Conservation (phyloP, 1,140 invertebrate genomes). For the Drosophila kepulauana region DNA sequence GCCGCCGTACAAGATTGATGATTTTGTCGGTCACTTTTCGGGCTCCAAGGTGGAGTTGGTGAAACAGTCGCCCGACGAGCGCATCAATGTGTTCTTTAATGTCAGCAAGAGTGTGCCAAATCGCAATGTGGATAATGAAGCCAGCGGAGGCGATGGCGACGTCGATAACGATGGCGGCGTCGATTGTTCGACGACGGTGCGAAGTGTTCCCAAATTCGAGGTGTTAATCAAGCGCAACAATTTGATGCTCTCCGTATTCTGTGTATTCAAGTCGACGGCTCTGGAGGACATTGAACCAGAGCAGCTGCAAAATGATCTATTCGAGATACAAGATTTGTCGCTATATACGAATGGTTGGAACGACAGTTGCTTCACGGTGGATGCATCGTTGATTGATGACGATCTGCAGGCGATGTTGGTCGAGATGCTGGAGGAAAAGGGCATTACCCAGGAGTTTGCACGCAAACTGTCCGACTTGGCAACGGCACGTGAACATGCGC, state of each 20-base stretch:
- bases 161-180: too few relatives aligned
- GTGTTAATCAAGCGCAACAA: constrained; percentile 39
- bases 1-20: constrained; percentile 35
- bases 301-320: constrained; percentile 16
- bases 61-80: constrained; percentile 16
- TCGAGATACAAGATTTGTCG: constrained; percentile 35
- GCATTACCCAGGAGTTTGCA: constrained; percentile 44
- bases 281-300: constrained; percentile 18
- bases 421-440: constrained; percentile 38
- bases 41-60: constrained; percentile 35
- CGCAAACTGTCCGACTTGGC: constrained; percentile 49
- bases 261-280: constrained; percentile 28
- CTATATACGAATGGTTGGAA: constrained; percentile 33
- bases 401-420: constrained; percentile 19
- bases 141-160: neutral
- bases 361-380: constrained; percentile 32
- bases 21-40: constrained; percentile 15
- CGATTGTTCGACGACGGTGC: constrained; percentile 5
- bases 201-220: constrained; percentile 46
- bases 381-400: constrained; percentile 32
- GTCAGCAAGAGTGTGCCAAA: constrained; percentile 41
- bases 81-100: constrained; percentile 39
- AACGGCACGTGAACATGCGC: constrained; percentile 33
- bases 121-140: constrained; percentile 9
- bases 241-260: constrained; percentile 36